Conservation (phyloP, 2,797 vertebrate genomes). For the Apogon hyalosoma region DNA sequence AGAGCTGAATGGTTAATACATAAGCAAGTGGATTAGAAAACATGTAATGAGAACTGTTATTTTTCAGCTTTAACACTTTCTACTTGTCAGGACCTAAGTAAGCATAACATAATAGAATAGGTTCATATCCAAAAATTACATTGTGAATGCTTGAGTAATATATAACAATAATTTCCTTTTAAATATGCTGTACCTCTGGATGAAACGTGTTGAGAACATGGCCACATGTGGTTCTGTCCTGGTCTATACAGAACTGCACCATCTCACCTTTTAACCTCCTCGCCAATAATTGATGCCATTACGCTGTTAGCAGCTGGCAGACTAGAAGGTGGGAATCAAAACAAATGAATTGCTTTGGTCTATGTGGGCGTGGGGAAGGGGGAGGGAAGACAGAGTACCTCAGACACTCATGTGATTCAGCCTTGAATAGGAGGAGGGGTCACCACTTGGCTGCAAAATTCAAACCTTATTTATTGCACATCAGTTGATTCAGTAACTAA, state of each 20-base stretch:
- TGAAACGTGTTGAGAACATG: too few species aligned
- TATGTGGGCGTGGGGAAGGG: slow-evolving; percentile 6
- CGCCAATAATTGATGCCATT: slow-evolving; percentile 75
- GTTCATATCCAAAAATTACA: too few species aligned
- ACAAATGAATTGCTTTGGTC: slow-evolving; percentile 66
- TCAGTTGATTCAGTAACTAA: neutral
- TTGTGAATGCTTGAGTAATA: too few species aligned
- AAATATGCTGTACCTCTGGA: too few species aligned
- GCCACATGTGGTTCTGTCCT: slow-evolving; percentile 32
- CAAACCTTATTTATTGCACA: too few species aligned
- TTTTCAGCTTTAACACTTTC: too few species aligned
- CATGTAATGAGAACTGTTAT: neutral
- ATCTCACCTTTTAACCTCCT: slow-evolving; percentile 57
- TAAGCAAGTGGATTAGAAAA: slow-evolving; percentile 25
- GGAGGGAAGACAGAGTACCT: neutral
- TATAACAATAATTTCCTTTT: too few species aligned
- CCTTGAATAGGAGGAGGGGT: slow-evolving; percentile 27
- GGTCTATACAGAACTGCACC: slow-evolving; percentile 17
- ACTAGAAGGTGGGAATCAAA: slow-evolving; percentile 59
- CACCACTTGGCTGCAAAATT: slow-evolving; percentile 11
- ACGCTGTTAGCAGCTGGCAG: slow-evolving; percentile 70
- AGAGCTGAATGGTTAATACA: slow-evolving; percentile 15
- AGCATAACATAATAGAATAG: neutral
- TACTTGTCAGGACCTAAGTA: neutral
- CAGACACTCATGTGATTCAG: slow-evolving; percentile 31